phyloP scores from a whole-genome alignment of 2,888 invertebrate species.

The Synanthedon andrenaeformis region DNA sequence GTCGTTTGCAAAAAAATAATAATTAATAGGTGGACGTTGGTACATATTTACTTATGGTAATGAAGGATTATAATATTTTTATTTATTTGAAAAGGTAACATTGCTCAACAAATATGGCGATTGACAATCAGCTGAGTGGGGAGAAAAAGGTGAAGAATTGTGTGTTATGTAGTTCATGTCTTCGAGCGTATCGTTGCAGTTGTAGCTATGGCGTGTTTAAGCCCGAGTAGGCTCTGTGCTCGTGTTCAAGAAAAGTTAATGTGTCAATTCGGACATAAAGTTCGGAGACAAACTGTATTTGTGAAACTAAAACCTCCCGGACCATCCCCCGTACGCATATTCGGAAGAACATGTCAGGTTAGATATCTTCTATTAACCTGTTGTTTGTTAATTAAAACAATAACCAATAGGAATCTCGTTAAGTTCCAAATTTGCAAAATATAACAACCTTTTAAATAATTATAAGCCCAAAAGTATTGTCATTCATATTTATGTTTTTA shows the following conservation, averaged over 20 bases:
- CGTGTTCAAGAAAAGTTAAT: constrained; percentile 82
- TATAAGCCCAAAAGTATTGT: background rate
- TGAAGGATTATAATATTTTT: too few relatives aligned
- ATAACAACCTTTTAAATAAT: background rate
- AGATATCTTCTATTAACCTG: constrained; percentile 18
- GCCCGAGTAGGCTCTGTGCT: constrained; percentile 85
- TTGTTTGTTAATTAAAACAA: background rate
- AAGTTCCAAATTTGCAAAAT: background rate
- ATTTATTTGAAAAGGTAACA: background rate
- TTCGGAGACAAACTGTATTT: constrained; percentile 77
- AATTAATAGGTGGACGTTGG: too few relatives aligned
- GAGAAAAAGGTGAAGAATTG: constrained; percentile 59
- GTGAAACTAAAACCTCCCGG: constrained; percentile 77
- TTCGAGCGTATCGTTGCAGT: constrained; percentile 76
- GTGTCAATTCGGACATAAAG: constrained; percentile 82
- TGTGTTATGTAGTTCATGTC: constrained; percentile 66
- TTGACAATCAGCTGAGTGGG: constrained; percentile 70
- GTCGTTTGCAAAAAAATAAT: too few relatives aligned
- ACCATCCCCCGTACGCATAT: constrained; percentile 69
- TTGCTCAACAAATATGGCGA: constrained; percentile 23
- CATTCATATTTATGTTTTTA: constrained; percentile 25
- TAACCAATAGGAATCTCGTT: background rate
- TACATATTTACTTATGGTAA: too few relatives aligned
- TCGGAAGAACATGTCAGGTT: constrained; percentile 67
- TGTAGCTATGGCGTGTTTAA: constrained; percentile 86